phyloP scores from a whole-genome alignment of 1,140 invertebrate genomes.

The Carcinoscorpius rotundicauda region DNA sequence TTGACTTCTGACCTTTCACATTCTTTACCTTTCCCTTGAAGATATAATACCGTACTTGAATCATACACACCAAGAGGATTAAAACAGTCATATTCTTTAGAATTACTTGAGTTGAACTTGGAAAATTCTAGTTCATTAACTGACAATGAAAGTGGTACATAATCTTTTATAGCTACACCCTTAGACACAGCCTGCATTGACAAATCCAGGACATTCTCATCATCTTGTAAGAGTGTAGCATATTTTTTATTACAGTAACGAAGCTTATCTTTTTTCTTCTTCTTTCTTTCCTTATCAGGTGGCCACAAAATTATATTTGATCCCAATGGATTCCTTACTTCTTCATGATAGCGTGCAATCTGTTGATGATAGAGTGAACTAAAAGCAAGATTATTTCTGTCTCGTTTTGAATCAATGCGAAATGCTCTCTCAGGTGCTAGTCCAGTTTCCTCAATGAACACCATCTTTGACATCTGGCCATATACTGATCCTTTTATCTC shows the following conservation, averaged over 20 bases:
- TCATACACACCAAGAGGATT: neutral
- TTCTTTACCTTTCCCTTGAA: too few relatives aligned
- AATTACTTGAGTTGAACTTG: too few relatives aligned
- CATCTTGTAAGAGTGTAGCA: neutral
- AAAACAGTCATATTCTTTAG: neutral
- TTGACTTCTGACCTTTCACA: too few relatives aligned
- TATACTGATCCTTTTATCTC: constrained; percentile 5
- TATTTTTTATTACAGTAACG: neutral
- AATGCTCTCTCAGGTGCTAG: constrained; percentile 19
- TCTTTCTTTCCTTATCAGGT: too few relatives aligned
- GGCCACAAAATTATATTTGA: too few relatives aligned
- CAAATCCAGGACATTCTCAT: neutral
- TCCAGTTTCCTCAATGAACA: constrained; percentile 22
- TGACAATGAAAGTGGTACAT: neutral
- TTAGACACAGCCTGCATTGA: neutral
- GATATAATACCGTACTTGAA: too few relatives aligned
- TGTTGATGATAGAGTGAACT: constrained; percentile 13
- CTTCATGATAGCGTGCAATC: constrained; percentile 13
- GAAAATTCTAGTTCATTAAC: neutral
- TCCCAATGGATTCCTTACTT: neutral
- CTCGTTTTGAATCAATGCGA: constrained; percentile 14
- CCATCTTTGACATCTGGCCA: constrained; percentile 11
- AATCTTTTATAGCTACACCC: neutral
- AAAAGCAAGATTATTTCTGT: constrained; percentile 19
- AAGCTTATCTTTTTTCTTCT: neutral